Conservation (phyloP, 2,888 invertebrate species). For the Leucoptera coffeella region DNA sequence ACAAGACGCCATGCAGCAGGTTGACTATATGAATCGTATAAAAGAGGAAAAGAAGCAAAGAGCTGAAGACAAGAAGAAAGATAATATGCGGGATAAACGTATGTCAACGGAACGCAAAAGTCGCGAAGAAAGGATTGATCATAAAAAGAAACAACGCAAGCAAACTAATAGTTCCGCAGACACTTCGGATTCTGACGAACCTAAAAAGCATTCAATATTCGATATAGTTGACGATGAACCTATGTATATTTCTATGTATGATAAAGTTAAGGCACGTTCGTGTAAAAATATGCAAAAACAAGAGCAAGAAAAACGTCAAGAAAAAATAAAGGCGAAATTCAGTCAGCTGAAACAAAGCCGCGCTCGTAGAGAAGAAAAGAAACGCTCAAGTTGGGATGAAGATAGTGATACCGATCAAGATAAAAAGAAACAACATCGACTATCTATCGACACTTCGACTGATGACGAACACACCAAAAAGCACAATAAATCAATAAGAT, state of each 20-base stretch:
- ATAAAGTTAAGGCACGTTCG: slow-evolving; percentile 90
- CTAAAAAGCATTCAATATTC: slow-evolving; percentile 86
- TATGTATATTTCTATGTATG: slow-evolving; percentile 94
- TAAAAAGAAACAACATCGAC: slow-evolving; percentile 23
- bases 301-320: slow-evolving; percentile 79
- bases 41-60: slow-evolving; percentile 38
- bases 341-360: slow-evolving; percentile 81
- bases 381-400: slow-evolving; percentile 85
- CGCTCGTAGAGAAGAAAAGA: slow-evolving; percentile 84
- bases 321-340: slow-evolving; percentile 86
- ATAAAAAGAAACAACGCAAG: slow-evolving; percentile 30
- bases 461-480: slow-evolving; percentile 49
- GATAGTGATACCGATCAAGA: slow-evolving; percentile 68
- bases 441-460: slow-evolving; percentile 48
- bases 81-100: slow-evolving; percentile 36
- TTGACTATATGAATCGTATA: slow-evolving; percentile 25
- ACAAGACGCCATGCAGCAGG: slow-evolving; percentile 33
- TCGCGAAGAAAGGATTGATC: slow-evolving; percentile 36
- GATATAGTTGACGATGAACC: slow-evolving; percentile 86
- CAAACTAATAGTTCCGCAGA: slow-evolving; percentile 53
- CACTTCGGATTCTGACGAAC: slow-evolving; percentile 71
- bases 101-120: slow-evolving; percentile 46
- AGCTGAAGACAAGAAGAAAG: slow-evolving; percentile 39
- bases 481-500: too few species aligned
- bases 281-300: slow-evolving; percentile 91